Conservation (phyloP, 2,797 vertebrate species). For the Tragelaphus oryx region DNA sequence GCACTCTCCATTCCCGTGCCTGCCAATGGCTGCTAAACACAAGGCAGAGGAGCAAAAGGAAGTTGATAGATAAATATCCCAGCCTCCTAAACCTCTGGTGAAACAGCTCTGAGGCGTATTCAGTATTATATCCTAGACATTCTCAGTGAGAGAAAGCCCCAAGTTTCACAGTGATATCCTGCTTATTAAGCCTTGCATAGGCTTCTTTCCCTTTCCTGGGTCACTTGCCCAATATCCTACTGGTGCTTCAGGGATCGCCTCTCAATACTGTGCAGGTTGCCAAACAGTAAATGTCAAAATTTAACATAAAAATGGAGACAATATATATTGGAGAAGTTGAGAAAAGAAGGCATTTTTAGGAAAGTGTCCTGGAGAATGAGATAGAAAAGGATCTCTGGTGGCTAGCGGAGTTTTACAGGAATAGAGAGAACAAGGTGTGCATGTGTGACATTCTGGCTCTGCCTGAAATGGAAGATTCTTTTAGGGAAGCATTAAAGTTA, state of each 20-base stretch:
- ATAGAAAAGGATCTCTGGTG: background rate
- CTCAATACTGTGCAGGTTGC: background rate
- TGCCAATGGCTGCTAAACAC: background rate
- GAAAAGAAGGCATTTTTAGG: background rate
- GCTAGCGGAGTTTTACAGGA: background rate
- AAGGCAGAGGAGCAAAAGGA: background rate
- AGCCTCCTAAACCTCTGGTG: background rate
- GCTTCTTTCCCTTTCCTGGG: background rate
- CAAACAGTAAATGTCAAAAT: background rate
- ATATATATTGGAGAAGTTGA: background rate
- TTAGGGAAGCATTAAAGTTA: background rate
- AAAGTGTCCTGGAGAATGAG: background rate
- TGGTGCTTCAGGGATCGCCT: background rate
- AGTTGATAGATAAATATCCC: background rate
- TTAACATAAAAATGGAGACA: background rate
- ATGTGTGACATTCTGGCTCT: background rate
- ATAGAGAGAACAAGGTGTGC: background rate
- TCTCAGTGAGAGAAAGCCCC: background rate
- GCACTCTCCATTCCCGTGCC: background rate
- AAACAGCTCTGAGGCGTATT: background rate
- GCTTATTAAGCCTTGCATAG: background rate
- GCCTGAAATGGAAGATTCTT: background rate
- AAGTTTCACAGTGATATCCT: background rate
- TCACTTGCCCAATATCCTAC: background rate
- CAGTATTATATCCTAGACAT: background rate